phyloP scores from a whole-genome alignment of 1,140 invertebrate species.

The Triops longicaudatus region DNA sequence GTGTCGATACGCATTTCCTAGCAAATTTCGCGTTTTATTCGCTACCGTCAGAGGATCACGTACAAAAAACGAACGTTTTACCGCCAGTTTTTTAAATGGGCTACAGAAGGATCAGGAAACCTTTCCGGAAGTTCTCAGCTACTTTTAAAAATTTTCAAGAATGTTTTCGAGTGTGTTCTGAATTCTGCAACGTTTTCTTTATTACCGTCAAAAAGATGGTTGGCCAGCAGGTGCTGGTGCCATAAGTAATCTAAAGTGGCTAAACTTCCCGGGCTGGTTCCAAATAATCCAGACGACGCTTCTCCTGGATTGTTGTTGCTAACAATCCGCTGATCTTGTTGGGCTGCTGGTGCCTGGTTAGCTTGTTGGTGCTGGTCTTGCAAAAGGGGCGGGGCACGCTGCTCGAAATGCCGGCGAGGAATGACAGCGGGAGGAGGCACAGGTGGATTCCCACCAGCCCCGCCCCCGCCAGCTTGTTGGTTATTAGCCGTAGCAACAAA shows the following conservation, averaged over 20 bases:
- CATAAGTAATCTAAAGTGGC: slow-evolving; percentile 15
- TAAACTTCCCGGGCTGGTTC: slow-evolving; percentile 10
- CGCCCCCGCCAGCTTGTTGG: slow-evolving; percentile 18
- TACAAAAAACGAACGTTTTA: neutral
- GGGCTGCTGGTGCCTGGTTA: neutral
- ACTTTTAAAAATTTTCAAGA: neutral
- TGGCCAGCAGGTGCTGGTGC: slow-evolving; percentile 9
- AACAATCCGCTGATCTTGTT: neutral
- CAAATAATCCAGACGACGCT: neutral
- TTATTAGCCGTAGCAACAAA: slow-evolving; percentile 18
- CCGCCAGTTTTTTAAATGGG: neutral
- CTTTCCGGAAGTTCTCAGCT: neutral
- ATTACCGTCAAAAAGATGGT: slow-evolving; percentile 12
- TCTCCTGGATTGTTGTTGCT: neutral
- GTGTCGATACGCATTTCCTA: too few species aligned
- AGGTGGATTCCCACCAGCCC: slow-evolving; percentile 22
- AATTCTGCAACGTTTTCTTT: too few species aligned
- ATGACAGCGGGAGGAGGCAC: slow-evolving; percentile 17
- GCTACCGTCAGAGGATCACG: neutral
- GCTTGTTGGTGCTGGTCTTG: neutral
- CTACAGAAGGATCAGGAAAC: neutral
- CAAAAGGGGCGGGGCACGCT: neutral
- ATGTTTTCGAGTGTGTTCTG: too few species aligned
- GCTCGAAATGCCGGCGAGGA: slow-evolving; percentile 23
- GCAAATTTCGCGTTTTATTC: too few species aligned